Percentiles rank a stretch among this genome's conserved stretches.
Evolutionary conservation across 2,888 invertebrate species (phyloP).

Genomic region (Carcina quercana): DNA sequence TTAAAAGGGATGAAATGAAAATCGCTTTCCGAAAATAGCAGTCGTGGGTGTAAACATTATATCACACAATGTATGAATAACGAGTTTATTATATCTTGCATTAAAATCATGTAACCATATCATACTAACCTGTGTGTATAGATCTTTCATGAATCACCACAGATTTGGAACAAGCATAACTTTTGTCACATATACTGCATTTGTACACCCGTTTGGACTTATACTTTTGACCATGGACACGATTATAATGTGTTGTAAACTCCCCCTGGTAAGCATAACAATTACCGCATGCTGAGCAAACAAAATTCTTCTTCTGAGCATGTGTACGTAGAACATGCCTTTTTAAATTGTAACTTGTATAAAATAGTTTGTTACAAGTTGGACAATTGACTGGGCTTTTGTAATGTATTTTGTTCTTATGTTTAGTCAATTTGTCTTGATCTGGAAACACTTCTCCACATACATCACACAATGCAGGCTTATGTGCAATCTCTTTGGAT

Average conservation of each 20-base stretch:
- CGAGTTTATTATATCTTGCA: no score
- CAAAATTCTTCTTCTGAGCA: constrained; percentile 34
- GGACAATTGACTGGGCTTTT: constrained; percentile 42
- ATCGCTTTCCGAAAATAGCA: no score
- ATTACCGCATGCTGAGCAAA: constrained; percentile 49
- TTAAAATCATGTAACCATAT: no score
- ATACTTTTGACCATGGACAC: constrained; percentile 44
- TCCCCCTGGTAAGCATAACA: constrained; percentile 50
- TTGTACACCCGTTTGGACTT: constrained; percentile 33
- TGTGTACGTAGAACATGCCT: constrained; percentile 53
- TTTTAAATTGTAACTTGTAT: constrained; percentile 39
- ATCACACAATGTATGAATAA: no score
- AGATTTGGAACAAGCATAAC: constrained; percentile 52
- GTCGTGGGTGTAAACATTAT: no score
- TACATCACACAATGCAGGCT: constrained; percentile 49
- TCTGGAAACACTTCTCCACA: constrained; percentile 49
- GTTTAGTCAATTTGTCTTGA: constrained; percentile 35
- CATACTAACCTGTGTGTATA: constrained; percentile 60
- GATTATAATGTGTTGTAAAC: constrained; percentile 40
- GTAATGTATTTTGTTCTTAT: constrained; percentile 41
- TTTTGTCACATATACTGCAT: constrained; percentile 57
- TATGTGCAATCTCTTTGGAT: no score
- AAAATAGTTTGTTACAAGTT: constrained; percentile 41
- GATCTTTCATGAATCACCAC: constrained; percentile 61
- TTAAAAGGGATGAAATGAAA: no score